Evolutionary conservation across 2,797 vertebrate species (phyloP).

Genomic region (Strix occidentalis): DNA sequence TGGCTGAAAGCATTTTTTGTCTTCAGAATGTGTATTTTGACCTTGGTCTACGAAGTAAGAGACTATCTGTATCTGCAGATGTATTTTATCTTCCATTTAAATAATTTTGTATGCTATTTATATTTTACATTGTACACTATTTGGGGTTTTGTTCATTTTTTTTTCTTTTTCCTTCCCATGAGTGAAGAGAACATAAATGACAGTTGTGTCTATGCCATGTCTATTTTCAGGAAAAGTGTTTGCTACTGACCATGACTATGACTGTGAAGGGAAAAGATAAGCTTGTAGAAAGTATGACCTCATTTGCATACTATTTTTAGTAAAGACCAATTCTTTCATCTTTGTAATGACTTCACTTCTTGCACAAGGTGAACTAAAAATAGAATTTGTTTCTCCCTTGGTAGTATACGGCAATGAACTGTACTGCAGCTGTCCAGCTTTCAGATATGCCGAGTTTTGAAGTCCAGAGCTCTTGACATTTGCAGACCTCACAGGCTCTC

Average conservation of each 20-base stretch:
- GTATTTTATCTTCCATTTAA: neutral
- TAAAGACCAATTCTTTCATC: slow-evolving; percentile 56
- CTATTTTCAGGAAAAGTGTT: slow-evolving; percentile 9
- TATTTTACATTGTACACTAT: neutral
- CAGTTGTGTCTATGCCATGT: neutral
- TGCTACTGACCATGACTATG: neutral
- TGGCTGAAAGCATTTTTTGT: neutral
- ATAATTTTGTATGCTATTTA: neutral
- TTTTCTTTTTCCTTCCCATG: neutral
- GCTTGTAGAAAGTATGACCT: slow-evolving; percentile 3
- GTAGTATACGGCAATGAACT: slow-evolving; percentile 12
- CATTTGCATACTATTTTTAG: slow-evolving; percentile 68
- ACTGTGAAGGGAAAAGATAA: slow-evolving; percentile 56
- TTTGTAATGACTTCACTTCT: slow-evolving; percentile 48
- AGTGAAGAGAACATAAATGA: neutral
- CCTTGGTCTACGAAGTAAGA: neutral
- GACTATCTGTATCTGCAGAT: neutral
- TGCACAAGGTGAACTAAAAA: slow-evolving; percentile 64
- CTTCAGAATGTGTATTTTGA: neutral
- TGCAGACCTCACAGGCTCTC: neutral
- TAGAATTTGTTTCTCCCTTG: slow-evolving; percentile 53
- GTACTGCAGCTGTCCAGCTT: slow-evolving; percentile 54
- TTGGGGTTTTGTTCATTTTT: neutral
- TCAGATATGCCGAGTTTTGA: slow-evolving; percentile 25
- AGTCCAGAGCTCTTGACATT: slow-evolving; percentile 37